These are phyloP conservation scores for Scaptomyza parva DNA, from an alignment of 2,888 invertebrate species.

Conservation along the genomic window DNA sequence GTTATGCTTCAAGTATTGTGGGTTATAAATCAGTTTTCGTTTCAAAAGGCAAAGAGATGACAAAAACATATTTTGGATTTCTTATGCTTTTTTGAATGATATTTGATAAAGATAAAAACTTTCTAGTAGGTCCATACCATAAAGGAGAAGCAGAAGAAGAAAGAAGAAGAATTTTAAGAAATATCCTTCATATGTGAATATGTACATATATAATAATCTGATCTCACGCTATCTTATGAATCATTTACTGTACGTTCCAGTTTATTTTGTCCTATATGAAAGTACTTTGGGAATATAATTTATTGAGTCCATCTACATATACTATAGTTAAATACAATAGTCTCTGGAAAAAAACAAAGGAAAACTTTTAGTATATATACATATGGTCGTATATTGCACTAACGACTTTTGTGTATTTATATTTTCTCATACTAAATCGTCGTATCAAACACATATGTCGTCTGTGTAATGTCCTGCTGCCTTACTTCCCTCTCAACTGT, in stretches of 20 bases:
- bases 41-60: neutral
- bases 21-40: conserved; percentile 6
- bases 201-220: neutral
- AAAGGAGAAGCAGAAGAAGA: too few species aligned
- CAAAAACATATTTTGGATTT: too few species aligned
- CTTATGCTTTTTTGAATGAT: too few species aligned
- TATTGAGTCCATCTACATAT: conserved; percentile 18
- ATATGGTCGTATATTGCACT: neutral
- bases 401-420: conserved; percentile 11
- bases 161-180: too few species aligned
- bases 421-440: conserved; percentile 13
- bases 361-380: neutral
- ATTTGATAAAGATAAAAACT: too few species aligned
- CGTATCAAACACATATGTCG: conserved; percentile 12
- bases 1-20: neutral
- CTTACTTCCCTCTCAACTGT: conserved; percentile 17
- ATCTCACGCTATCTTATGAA: conserved; percentile 3
- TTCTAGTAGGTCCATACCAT: too few species aligned
- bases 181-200: too few species aligned
- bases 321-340: neutral
- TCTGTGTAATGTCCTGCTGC: conserved; percentile 41
- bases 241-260: neutral
- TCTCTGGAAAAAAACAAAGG: conserved; percentile 1
- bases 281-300: neutral
- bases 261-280: neutral